These are phyloP conservation scores for Ectropis crepuscularia DNA, from an alignment of 2,888 invertebrate genomes.

Conservation along the genomic window DNA sequence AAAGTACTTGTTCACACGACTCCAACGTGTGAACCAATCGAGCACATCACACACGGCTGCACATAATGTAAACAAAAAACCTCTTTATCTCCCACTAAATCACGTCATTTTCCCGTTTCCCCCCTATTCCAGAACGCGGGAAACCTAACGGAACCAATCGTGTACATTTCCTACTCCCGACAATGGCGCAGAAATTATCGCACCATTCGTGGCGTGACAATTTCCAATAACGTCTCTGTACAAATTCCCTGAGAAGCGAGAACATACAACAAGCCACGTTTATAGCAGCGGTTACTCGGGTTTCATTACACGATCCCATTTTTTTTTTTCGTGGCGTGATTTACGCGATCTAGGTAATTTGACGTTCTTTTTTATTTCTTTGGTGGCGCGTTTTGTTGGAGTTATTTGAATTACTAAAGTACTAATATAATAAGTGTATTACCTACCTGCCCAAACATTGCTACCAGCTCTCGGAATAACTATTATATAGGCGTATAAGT, in stretches of 20 bases:
- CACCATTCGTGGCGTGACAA: slow-evolving; percentile 14
- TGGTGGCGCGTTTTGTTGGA: too few species aligned
- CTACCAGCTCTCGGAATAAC: too few species aligned
- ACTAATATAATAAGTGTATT: too few species aligned
- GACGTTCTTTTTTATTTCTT: too few species aligned
- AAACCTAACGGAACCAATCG: slow-evolving; percentile 13
- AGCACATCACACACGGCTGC: too few species aligned
- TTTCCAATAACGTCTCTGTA: slow-evolving; percentile 7
- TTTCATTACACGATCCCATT: slow-evolving; percentile 5
- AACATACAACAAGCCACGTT: slow-evolving; percentile 2
- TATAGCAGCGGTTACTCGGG: slow-evolving; percentile 2
- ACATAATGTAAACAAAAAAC: too few species aligned
- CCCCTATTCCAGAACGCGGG: background rate
- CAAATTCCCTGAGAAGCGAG: background rate
- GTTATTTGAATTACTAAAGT: too few species aligned
- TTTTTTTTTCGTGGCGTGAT: slow-evolving; percentile 7
- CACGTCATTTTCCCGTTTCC: slow-evolving; percentile 6
- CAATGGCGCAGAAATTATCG: slow-evolving; percentile 12
- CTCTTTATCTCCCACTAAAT: too few species aligned
- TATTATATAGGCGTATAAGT: too few species aligned
- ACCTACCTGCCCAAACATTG: too few species aligned
- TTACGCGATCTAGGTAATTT: slow-evolving; percentile 8
- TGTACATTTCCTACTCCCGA: slow-evolving; percentile 1
- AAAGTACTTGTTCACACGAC: too few species aligned
- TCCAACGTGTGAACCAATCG: too few species aligned